These are phyloP conservation scores for Drosophila tristis DNA, from an alignment of 1,140 invertebrate species.

Conservation along the genomic window DNA sequence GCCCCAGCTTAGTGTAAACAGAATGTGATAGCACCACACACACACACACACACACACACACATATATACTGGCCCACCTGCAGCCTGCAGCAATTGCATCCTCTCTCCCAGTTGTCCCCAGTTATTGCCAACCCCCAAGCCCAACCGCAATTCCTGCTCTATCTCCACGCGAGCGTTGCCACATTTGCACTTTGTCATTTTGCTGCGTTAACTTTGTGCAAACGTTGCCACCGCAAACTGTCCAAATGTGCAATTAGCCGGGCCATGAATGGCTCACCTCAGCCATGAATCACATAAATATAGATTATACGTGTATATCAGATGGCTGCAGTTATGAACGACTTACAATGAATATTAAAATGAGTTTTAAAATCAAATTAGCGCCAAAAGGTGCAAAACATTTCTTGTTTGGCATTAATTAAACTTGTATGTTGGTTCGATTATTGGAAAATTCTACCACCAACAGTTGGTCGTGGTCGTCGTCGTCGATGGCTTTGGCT, in stretches of 20 bases:
- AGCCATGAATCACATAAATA: conserved; percentile 39
- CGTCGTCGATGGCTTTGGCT: not conserved
- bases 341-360: not conserved
- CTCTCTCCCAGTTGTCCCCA: not conserved
- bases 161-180: conserved; percentile 34
- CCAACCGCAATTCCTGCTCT: conserved; percentile 39
- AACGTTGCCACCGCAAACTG: conserved; percentile 65
- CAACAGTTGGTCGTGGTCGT: conserved; percentile 53
- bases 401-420: conserved; percentile 30
- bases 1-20: conserved; percentile 42
- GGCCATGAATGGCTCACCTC: conserved; percentile 35
- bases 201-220: conserved; percentile 54
- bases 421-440: conserved; percentile 25
- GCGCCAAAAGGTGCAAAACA: not conserved
- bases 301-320: not conserved
- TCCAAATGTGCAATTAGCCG: conserved; percentile 69
- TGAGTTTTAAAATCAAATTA: conserved; percentile 21
- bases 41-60: conserved; percentile 10
- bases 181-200: conserved; percentile 50
- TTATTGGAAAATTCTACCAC: conserved; percentile 51
- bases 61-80: not conserved
- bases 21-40: conserved; percentile 36
- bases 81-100: not conserved
- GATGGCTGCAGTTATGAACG: not conserved
- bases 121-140: conserved; percentile 4